Evolutionary conservation across 2,888 invertebrate genomes (phyloP).

Genomic region (Clepsis dumicolana): DNA sequence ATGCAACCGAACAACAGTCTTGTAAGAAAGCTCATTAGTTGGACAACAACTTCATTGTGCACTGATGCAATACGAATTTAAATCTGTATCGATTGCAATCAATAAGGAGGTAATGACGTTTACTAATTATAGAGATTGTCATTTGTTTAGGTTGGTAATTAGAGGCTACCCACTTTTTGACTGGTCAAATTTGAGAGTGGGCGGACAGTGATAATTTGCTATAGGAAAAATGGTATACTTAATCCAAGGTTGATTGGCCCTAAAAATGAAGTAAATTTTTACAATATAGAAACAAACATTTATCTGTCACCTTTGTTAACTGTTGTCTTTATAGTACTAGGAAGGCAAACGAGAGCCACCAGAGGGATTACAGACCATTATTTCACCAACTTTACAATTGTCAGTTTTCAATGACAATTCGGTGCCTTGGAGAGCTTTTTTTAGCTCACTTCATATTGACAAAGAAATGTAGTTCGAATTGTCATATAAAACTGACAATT

Average conservation of each 20-base stretch:
- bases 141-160: slow-evolving; percentile 19
- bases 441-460: no score
- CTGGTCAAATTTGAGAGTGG: not conserved
- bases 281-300: not conserved
- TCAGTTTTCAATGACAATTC: no score
- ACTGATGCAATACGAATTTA: slow-evolving; percentile 34
- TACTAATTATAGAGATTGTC: slow-evolving; percentile 23
- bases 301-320: no score
- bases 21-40: slow-evolving; percentile 32
- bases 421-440: no score
- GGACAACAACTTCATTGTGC: slow-evolving; percentile 40
- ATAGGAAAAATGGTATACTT: not conserved
- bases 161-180: not conserved
- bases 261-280: not conserved
- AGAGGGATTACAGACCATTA: no score
- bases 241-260: not conserved
- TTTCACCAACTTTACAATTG: no score
- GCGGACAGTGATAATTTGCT: not conserved
- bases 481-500: no score
- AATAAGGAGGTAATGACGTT: slow-evolving; percentile 30
- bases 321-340: no score
- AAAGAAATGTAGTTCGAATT: no score
- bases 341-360: no score
- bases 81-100: slow-evolving; percentile 34
- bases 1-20: slow-evolving; percentile 16